A percentile compares a stretch with the other conserved stretches of the same genome.
These are phyloP conservation scores for Spisula solida DNA, from an alignment of 2,888 invertebrate species.

Conservation along the genomic window DNA sequence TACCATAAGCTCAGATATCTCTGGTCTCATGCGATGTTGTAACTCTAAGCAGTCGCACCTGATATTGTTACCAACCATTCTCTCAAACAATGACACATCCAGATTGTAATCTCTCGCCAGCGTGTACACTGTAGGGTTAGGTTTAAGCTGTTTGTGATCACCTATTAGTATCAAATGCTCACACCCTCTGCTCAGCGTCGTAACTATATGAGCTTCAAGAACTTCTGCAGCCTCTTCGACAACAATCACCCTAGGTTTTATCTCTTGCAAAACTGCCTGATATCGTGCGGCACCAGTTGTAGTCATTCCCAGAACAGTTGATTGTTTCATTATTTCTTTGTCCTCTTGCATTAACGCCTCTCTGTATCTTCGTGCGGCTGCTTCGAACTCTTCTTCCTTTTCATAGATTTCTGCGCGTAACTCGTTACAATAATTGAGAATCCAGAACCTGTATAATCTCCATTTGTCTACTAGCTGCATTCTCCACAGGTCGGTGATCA, in stretches of 20 bases:
- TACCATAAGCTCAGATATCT: constrained; percentile 83
- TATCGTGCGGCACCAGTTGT: constrained; percentile 86
- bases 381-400: constrained; percentile 75
- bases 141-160: constrained; percentile 94
- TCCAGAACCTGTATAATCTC: constrained; percentile 87
- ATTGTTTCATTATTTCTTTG: constrained; percentile 78
- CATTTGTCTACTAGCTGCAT: constrained; percentile 86
- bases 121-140: constrained; percentile 91
- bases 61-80: constrained; percentile 91
- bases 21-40: constrained; percentile 89
- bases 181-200: constrained; percentile 92
- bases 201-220: constrained; percentile 93
- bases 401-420: constrained; percentile 70
- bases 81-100: constrained; percentile 94
- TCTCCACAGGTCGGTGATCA: constrained; percentile 77
- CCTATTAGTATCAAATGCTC: constrained; percentile 95
- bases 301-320: constrained; percentile 86
- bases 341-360: constrained; percentile 81
- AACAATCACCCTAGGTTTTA: constrained; percentile 87
- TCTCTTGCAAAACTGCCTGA: constrained; percentile 79
- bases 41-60: constrained; percentile 90
- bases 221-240: constrained; percentile 97
- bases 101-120: constrained; percentile 91
- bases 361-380: constrained; percentile 69
- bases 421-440: constrained; percentile 67